These are phyloP conservation scores for Phasianus colchicus DNA, from an alignment of 2,113 vertebrate genomes.

Conservation along the genomic window DNA sequence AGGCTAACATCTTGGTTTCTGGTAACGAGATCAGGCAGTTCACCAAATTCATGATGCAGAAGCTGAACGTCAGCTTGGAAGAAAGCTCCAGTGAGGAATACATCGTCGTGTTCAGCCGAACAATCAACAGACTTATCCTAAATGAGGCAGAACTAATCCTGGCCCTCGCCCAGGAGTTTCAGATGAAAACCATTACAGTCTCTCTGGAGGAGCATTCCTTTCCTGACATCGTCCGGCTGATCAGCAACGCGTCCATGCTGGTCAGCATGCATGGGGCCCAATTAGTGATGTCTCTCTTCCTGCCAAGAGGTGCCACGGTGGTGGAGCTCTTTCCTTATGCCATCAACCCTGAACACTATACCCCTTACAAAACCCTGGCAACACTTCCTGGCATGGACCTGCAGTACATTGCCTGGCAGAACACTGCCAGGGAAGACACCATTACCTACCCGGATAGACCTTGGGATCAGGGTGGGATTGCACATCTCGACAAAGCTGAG, in stretches of 20 bases:
- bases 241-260: constrained; percentile 90
- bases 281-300: constrained; percentile 90
- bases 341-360: constrained; percentile 96
- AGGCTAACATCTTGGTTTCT: constrained; percentile 95
- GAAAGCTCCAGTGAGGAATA: constrained; percentile 82
- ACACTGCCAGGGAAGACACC: constrained; percentile 85
- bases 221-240: constrained; percentile 84
- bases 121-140: constrained; percentile 91
- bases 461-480: constrained; percentile 96
- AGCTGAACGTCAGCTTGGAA: constrained; percentile 85
- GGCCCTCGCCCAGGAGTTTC: constrained; percentile 93
- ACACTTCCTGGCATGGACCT: constrained; percentile 95
- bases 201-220: constrained; percentile 93
- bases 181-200: constrained; percentile 93
- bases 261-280: constrained; percentile 98
- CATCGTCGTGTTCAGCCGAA: constrained; percentile 93
- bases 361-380: constrained; percentile 93
- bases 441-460: constrained; percentile 88
- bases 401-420: constrained; percentile 94
- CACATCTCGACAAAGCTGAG: constrained; percentile 88
- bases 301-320: constrained; percentile 90
- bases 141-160: constrained; percentile 96
- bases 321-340: constrained; percentile 96
- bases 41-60: constrained; percentile 83
- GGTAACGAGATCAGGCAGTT: constrained; percentile 95